These are phyloP conservation scores for Cyclophora albipunctata DNA, from an alignment of 2,888 invertebrate species.

Conservation along the genomic window DNA sequence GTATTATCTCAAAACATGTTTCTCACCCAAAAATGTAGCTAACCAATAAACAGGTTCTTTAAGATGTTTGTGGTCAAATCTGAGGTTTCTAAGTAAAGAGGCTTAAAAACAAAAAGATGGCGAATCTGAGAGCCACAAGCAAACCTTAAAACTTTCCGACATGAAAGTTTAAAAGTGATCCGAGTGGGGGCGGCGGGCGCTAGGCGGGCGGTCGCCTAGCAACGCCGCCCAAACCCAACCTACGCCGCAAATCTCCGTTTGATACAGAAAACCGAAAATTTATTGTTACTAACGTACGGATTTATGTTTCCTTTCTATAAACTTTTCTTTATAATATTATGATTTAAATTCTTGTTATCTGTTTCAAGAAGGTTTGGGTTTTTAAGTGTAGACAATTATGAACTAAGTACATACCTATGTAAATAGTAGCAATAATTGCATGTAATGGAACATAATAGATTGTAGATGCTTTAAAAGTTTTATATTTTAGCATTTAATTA, in stretches of 20 bases:
- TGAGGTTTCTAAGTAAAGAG: conserved; percentile 44
- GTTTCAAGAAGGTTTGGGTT: no score
- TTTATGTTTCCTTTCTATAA: conserved; percentile 28
- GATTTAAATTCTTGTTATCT: no score
- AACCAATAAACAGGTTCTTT: no score
- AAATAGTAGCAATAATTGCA: no score
- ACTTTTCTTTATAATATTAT: background rate
- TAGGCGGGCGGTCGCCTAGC: conserved; percentile 51
- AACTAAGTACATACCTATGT: no score
- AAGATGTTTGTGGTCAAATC: conserved; percentile 9
- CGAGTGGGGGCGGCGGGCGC: conserved; percentile 32
- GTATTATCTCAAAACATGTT: no score
- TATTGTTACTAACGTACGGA: conserved; percentile 55
- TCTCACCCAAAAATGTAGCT: no score
- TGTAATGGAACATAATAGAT: no score
- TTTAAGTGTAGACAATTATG: no score
- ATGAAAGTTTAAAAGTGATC: conserved; percentile 76
- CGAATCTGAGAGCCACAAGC: conserved; percentile 65
- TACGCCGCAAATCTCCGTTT: conserved; percentile 67
- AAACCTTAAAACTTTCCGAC: conserved; percentile 73
- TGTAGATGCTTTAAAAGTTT: no score
- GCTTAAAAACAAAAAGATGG: conserved; percentile 61
- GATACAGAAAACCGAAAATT: conserved; percentile 59
- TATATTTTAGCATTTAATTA: no score
- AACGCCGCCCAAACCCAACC: conserved; percentile 58